Percentiles rank a stretch among this genome's conserved stretches.
Conservation (phyloP, 30 jellyfish, hydroid and myxozoan genomes). For the Hydractinia symbiolongicarpus region DNA sequence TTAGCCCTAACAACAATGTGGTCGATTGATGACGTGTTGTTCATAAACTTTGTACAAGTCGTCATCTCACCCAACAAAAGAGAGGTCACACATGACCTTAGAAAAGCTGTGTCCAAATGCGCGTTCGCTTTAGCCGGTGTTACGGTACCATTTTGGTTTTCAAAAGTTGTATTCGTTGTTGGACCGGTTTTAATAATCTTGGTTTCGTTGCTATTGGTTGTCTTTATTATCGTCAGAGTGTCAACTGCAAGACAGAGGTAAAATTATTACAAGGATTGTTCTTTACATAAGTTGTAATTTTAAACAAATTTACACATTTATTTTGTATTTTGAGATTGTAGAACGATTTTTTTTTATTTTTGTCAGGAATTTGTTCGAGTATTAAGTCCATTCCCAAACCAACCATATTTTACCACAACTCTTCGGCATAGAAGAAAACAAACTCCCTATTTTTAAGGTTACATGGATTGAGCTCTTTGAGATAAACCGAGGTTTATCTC, state of each 20-base stretch:
- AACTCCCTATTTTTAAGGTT: too few species aligned
- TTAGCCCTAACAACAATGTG: slow-evolving; percentile 25
- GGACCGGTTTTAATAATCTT: not conserved
- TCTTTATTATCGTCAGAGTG: not conserved
- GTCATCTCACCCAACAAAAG: slow-evolving; percentile 1
- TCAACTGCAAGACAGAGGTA: not conserved
- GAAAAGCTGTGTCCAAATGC: slow-evolving; percentile 23
- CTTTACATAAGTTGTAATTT: too few species aligned
- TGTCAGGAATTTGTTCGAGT: too few species aligned
- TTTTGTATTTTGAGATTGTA: too few species aligned
- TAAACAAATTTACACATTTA: too few species aligned
- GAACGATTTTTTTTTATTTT: too few species aligned
- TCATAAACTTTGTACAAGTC: slow-evolving; percentile 21
- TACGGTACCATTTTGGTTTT: slow-evolving; percentile 25
- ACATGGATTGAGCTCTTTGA: too few species aligned
- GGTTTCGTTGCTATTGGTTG: not conserved
- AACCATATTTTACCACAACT: too few species aligned
- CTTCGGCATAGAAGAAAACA: too few species aligned
- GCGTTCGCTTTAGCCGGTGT: slow-evolving; percentile 28
- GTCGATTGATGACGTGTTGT: slow-evolving; percentile 27
- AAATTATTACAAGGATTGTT: too few species aligned
- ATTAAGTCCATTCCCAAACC: too few species aligned
- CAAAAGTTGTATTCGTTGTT: slow-evolving; percentile 12
- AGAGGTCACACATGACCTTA: slow-evolving; percentile 1
- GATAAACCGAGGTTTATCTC: too few species aligned